Evolutionary conservation across 2,113 vertebrate genomes (phyloP).

Genomic region (Hippocampus abdominalis): DNA sequence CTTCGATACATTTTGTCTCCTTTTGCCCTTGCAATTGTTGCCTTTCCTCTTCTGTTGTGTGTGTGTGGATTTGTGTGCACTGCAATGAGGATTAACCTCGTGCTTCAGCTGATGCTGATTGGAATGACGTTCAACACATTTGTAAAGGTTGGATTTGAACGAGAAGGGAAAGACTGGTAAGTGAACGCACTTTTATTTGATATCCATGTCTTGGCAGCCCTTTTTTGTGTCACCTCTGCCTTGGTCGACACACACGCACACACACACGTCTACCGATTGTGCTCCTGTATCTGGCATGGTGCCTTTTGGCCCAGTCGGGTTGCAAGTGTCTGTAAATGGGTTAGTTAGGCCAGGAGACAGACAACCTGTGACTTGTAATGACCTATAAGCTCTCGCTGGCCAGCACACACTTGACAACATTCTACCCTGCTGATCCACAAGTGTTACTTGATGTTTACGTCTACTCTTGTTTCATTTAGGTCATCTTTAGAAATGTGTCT

Average conservation of each 20-base stretch:
- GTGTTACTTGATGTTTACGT: slow-evolving; percentile 14
- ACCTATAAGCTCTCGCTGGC: slow-evolving; percentile 17
- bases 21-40: slow-evolving; percentile 15
- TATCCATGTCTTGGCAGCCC: slow-evolving; percentile 1
- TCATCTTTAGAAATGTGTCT: slow-evolving; percentile 48
- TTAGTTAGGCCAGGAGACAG: slow-evolving; percentile 27
- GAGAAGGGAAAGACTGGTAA: slow-evolving; percentile 14
- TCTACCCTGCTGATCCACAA: background rate
- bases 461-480: slow-evolving; percentile 7
- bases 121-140: slow-evolving; percentile 54
- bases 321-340: slow-evolving; percentile 41
- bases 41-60: slow-evolving; percentile 14
- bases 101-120: slow-evolving; percentile 63
- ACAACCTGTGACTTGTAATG: slow-evolving; percentile 19
- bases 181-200: slow-evolving; percentile 10
- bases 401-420: background rate
- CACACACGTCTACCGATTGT: slow-evolving; percentile 10
- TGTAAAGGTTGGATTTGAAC: slow-evolving; percentile 25
- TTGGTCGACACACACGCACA: slow-evolving; percentile 5
- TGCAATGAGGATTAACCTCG: slow-evolving; percentile 64
- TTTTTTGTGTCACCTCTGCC: slow-evolving; percentile 7
- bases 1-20: slow-evolving; percentile 19
- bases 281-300: slow-evolving; percentile 36
- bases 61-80: slow-evolving; percentile 40
- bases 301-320: slow-evolving; percentile 33